phyloP scores from a whole-genome alignment of 1,140 invertebrate genomes.

The Drosophila triauraria region DNA sequence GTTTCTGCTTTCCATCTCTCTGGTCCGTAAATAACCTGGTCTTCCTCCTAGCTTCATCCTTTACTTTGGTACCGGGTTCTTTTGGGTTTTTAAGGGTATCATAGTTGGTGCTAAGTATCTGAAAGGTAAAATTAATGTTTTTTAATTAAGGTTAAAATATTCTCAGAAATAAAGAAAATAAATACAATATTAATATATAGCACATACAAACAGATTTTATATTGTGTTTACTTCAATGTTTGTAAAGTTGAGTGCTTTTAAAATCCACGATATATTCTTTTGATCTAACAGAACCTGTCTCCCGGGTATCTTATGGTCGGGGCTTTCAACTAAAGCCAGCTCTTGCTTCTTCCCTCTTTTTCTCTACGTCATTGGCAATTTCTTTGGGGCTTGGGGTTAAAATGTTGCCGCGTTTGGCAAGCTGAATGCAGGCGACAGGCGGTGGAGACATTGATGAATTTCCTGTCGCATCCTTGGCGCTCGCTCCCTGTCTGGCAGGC shows the following conservation, averaged over 20 bases:
- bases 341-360: constrained; percentile 21
- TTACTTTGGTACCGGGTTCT: neutral
- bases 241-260: neutral
- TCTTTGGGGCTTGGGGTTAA: constrained; percentile 66
- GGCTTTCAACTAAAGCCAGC: neutral
- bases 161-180: neutral
- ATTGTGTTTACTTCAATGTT: neutral
- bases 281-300: neutral
- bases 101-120: neutral
- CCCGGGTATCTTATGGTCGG: constrained; percentile 13
- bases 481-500: constrained; percentile 17
- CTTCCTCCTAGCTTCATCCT: constrained; percentile 2
- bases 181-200: neutral
- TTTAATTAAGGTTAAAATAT: neutral
- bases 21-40: constrained; percentile 58
- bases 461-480: constrained; percentile 74
- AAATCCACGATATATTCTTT: neutral
- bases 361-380: constrained; percentile 69
- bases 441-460: constrained; percentile 80
- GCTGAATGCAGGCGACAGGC: constrained; percentile 69
- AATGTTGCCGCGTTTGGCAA: constrained; percentile 62
- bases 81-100: neutral
- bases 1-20: constrained; percentile 55
- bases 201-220: too few species aligned
- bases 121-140: neutral